Percentiles rank a stretch among this genome's conserved stretches.
These are phyloP conservation scores for Argyrosomus regius DNA, from an alignment of 2,797 vertebrate species.

Conservation along the genomic window DNA sequence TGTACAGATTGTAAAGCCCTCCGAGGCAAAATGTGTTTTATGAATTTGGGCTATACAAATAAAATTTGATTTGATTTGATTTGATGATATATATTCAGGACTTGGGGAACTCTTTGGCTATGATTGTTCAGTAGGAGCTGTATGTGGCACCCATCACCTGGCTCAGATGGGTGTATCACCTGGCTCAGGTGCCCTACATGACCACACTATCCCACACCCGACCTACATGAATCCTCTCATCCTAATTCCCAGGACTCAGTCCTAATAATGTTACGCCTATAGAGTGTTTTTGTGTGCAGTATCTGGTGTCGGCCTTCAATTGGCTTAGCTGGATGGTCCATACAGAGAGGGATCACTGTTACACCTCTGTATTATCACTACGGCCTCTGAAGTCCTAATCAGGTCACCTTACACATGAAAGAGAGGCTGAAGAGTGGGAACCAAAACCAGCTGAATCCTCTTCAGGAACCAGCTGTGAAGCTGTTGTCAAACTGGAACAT, in stretches of 20 bases:
- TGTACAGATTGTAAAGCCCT: no score
- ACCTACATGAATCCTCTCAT: slow-evolving; percentile 9
- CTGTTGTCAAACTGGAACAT: not conserved
- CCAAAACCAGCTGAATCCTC: not conserved
- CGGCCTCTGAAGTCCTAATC: not conserved
- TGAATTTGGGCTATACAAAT: no score
- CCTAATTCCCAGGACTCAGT: slow-evolving; percentile 15
- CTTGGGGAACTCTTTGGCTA: no score
- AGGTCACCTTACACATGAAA: slow-evolving; percentile 1
- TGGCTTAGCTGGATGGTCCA: not conserved
- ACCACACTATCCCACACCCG: not conserved
- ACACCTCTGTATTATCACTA: not conserved
- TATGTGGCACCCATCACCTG: no score
- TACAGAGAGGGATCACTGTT: slow-evolving; percentile 9
- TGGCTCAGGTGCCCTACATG: not conserved
- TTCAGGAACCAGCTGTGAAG: not conserved
- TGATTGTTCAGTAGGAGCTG: no score
- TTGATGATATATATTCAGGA: no score
- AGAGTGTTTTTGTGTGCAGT: not conserved
- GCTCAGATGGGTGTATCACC: not conserved
- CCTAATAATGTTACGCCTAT: not conserved
- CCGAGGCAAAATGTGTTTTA: no score
- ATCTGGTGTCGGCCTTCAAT: slow-evolving; percentile 17
- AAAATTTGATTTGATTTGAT: no score
- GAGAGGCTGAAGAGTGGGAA: not conserved